Evolutionary conservation across 2,797 vertebrate species (phyloP).

Genomic region (Enteromius trimaculatus): DNA sequence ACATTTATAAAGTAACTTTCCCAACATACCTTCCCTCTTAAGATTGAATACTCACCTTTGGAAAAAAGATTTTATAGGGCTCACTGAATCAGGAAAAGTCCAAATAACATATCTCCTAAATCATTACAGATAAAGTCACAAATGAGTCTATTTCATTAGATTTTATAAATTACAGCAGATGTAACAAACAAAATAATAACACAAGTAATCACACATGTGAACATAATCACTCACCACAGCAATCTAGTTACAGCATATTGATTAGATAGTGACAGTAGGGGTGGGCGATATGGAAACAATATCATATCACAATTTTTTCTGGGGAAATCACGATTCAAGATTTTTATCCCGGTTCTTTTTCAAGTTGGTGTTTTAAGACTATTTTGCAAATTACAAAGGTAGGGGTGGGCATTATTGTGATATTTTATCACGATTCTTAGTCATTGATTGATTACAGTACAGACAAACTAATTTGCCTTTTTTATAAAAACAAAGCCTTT

Average conservation of each 20-base stretch:
- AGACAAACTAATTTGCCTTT: too few relatives aligned
- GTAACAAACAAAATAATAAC: not conserved
- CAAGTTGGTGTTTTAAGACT: too few relatives aligned
- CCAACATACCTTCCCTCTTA: not conserved
- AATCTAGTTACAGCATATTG: not conserved
- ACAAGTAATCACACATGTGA: not conserved
- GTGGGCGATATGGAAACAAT: too few relatives aligned
- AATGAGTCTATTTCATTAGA: not conserved
- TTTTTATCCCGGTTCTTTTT: too few relatives aligned
- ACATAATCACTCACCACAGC: not conserved
- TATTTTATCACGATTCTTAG: too few relatives aligned
- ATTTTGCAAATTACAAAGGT: too few relatives aligned
- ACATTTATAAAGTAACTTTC: not conserved
- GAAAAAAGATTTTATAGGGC: not conserved
- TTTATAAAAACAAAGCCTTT: too few relatives aligned
- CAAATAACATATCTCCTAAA: not conserved
- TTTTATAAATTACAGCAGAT: not conserved
- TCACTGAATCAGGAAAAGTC: not conserved
- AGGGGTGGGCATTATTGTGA: too few relatives aligned
- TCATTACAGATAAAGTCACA: not conserved
- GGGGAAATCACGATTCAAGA: too few relatives aligned
- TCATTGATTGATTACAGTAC: too few relatives aligned
- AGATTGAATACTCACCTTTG: not conserved
- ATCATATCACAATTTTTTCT: too few relatives aligned
- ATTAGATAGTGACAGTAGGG: not conserved